phyloP scores from a whole-genome alignment of 2,797 vertebrate species.

The Cercopithecus neglectus region DNA sequence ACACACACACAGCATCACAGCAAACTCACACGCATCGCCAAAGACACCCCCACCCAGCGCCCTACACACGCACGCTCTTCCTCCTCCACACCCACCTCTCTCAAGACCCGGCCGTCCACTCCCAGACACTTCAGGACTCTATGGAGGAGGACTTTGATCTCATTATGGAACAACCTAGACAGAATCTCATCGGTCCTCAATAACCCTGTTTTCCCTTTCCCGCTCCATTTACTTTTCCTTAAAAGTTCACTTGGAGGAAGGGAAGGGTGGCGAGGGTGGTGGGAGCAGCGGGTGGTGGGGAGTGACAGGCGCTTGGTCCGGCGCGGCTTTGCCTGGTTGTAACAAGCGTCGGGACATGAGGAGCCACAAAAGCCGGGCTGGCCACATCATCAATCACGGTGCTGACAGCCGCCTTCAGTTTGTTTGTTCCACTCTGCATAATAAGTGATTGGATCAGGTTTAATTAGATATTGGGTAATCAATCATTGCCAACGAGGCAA shows the following conservation, averaged over 20 bases:
- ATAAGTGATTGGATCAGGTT: conserved; percentile 99
- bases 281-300: conserved; percentile 84
- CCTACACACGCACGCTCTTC: fast-evolving
- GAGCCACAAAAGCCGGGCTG: conserved; percentile 96
- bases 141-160: conserved; percentile 80
- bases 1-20: background rate
- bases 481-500: conserved; percentile 99
- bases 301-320: conserved; percentile 97
- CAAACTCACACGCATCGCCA: background rate
- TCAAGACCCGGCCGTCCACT: conserved; percentile 49
- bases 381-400: conserved; percentile 97
- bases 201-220: conserved; percentile 51
- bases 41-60: background rate
- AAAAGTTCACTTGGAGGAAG: conserved; percentile 60
- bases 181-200: conserved; percentile 85
- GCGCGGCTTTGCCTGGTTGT: conserved; percentile 95
- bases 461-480: conserved; percentile 99
- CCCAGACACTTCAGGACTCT: conserved; percentile 72
- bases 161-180: conserved; percentile 86
- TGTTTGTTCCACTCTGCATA: conserved; percentile 99
- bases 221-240: background rate
- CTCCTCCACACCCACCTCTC: background rate
- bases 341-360: conserved; percentile 98
- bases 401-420: conserved; percentile 98
- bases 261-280: conserved; percentile 77